A percentile compares a stretch with the other conserved stretches of the same genome.
These are phyloP conservation scores for Callipepla californica DNA, from an alignment of 2,113 vertebrate species.

Conservation along the genomic window DNA sequence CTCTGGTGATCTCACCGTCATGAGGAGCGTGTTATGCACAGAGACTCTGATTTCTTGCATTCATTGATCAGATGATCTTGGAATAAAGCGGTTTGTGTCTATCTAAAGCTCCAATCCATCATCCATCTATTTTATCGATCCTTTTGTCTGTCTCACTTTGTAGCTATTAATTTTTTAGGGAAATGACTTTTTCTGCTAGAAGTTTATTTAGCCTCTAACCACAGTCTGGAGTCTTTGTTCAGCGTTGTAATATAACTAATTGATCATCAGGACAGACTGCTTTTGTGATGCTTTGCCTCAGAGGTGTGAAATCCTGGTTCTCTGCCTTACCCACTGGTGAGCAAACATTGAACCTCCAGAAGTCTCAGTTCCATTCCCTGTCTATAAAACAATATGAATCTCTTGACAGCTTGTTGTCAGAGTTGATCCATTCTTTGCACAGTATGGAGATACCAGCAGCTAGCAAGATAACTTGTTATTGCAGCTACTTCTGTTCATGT, in stretches of 20 bases:
- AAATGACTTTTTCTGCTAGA: background rate
- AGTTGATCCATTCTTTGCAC: background rate
- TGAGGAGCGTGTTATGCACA: background rate
- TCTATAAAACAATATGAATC: accelerated
- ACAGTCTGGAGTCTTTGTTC: background rate
- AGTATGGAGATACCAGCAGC: background rate
- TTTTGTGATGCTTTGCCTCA: background rate
- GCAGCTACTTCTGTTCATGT: background rate
- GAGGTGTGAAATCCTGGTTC: background rate
- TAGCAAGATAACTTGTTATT: background rate
- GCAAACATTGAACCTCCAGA: background rate
- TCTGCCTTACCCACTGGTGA: background rate
- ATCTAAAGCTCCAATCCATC: background rate
- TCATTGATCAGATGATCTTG: background rate
- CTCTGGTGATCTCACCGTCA: background rate
- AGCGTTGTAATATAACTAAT: background rate
- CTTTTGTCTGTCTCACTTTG: background rate
- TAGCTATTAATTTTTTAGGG: background rate
- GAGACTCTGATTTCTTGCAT: background rate
- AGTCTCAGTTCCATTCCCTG: background rate
- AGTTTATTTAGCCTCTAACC: background rate
- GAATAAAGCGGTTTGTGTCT: background rate
- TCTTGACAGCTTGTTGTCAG: background rate
- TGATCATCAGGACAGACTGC: background rate
- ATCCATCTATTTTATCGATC: background rate